Percentiles rank a stretch among this genome's conserved stretches.
Conservation (phyloP, 1,140 invertebrate species). For the Papilio glaucus region DNA sequence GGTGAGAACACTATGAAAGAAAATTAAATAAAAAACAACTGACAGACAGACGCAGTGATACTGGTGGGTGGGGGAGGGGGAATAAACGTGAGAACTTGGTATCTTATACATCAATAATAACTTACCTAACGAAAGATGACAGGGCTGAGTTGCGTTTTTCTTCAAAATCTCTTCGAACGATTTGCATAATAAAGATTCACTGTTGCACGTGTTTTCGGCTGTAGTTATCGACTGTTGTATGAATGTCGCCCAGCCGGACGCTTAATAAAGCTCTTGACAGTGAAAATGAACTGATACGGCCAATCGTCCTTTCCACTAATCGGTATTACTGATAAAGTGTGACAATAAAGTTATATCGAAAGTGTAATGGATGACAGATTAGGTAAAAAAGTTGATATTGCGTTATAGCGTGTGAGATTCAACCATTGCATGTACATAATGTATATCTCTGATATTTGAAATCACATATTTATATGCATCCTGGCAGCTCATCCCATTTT, state of each 20-base stretch:
- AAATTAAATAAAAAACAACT: too few relatives aligned
- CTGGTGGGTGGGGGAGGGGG: too few relatives aligned
- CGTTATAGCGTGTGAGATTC: conserved; percentile 6
- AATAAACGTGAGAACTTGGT: too few relatives aligned
- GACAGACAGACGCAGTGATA: too few relatives aligned
- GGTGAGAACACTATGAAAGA: too few relatives aligned
- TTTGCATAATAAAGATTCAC: conserved; percentile 21
- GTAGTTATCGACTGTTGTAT: background rate
- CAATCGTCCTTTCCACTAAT: conserved; percentile 37
- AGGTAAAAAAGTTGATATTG: conserved; percentile 21
- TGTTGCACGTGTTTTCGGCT: background rate
- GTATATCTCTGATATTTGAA: background rate
- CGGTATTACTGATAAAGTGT: conserved; percentile 35
- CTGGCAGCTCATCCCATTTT: too few relatives aligned
- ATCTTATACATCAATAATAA: background rate
- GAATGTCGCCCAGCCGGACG: background rate
- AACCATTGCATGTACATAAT: background rate
- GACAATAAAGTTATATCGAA: conserved; percentile 37
- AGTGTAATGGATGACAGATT: conserved; percentile 38
- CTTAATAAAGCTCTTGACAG: conserved; percentile 37
- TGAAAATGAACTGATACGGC: conserved; percentile 38
- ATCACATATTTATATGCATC: background rate
- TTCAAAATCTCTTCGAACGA: conserved; percentile 27
- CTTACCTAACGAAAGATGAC: conserved; percentile 40
- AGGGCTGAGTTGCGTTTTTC: conserved; percentile 38